Base-by-base conservation (phyloP, 37 sponge, comb jelly and placozoan species). In the Corticium candelabrum region DNA sequence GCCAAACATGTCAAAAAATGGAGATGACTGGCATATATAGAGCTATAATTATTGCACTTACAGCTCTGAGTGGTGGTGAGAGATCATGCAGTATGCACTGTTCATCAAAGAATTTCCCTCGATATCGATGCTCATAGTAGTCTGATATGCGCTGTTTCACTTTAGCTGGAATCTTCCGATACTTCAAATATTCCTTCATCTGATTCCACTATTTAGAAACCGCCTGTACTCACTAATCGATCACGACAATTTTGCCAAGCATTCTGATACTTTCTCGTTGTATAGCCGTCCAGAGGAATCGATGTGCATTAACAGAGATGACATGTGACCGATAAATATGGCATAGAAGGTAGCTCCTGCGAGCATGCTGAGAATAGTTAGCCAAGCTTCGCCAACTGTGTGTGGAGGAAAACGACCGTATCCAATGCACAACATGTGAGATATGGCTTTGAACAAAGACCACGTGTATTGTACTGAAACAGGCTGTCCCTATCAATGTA, bases 341-440 rank as follows among this genome's bases (percentile, higher is more conserved):
- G 89, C 89, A 69, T 89, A 89, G 86, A 89, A 78, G 37, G 77
- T 57, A 34, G 89, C 86, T 2, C 85, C 85, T 2, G n/a, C 78
- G 33, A 80, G 36, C 89, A 89, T 89, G 76, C 89, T 89, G 80
- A 85, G 75, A 37, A 89, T 82, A 29, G 89, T 89, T 37, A 85
- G 68, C 89, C 89, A 89, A 73, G 57, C 80, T 37, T 89, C 89
- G 27, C 73, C 74, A 11, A 31, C 75, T 37, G 81, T 85, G 78
- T 82, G 82, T n/a, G 89, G 89, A 3, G 89, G 89, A 37, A 38
- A 82, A 34, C 85, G 82, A 1, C 89, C 89, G 78, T 75, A 89
- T 4, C 89, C 89, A 75, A 89, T 89, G 77, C 89, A 89, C 68
- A 86, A 41, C 86, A 86, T 82, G 75, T 86, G 86, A 2, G 89